Evolutionary conservation across 2,113 vertebrate genomes (phyloP), one percentile per base, ranked within the genome.

Genomic region (Perccottus glenii): DNA sequence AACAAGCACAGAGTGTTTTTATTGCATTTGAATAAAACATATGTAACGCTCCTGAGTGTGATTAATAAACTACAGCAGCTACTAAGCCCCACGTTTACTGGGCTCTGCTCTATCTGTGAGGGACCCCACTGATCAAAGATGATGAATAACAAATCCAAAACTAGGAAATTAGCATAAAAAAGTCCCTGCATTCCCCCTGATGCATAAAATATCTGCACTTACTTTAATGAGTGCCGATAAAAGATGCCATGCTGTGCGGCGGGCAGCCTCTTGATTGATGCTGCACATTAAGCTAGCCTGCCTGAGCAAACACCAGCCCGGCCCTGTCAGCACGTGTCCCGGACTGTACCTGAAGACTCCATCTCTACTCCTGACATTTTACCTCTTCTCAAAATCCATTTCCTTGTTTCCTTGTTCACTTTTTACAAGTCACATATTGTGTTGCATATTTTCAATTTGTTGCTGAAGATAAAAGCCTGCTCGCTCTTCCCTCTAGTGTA

Each of bases 131-230:
- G 75, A 82, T 81, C 73, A 87, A 87, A 87, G 78, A 88, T 84
- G 77, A 89, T 86, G 83, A 89, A 90, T 85, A 83, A 84, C 84
- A 35, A 85, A 77, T 83, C 69, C 51, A 83, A 83, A 67, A 59
- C 45, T 75, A 68, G 70, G 47, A 73, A 90, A 90, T 91, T 90
- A 87, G 81, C 87, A 82, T 82, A 76, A 89, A 86, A 86, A 82
- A 71, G 72, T 87, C 75, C 76, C 78, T 64, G 80, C 83, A 78
- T 87, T 90, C 71, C 70, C 82, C 81, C 75, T 47, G 78, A 83
- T 78, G 83, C 83, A 91, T 85, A 86, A 89, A 86, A 87, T 89
- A 86, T 85, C 73, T 82, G 81, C 82, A 86, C 87, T 90, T 90
- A 84, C 80, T 87, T 78, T 91, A 92, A 91, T 88, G 85, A 88